Evolutionary conservation across 2,113 vertebrate species (phyloP).

Genomic region (Pardalotus punctatus): DNA sequence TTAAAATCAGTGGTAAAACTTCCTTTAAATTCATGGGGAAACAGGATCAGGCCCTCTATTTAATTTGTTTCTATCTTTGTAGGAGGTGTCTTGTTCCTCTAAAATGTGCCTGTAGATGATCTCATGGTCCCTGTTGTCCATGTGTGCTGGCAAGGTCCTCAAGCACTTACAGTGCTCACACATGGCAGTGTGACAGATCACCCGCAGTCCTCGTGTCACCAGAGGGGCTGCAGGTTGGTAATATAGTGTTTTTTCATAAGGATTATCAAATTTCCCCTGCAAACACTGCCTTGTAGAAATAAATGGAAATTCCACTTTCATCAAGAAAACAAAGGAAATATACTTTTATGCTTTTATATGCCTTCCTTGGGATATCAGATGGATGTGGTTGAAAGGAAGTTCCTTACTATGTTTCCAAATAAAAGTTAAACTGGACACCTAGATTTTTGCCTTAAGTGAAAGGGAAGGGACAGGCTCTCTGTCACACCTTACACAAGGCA

Average conservation of each 20-base stretch:
- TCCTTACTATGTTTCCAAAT: neutral
- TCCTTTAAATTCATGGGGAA: neutral
- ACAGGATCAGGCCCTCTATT: neutral
- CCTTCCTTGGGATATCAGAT: neutral
- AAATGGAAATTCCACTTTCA: neutral
- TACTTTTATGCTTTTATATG: too few relatives aligned
- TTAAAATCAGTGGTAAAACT: slow-evolving; percentile 6
- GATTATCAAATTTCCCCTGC: neutral
- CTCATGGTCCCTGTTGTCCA: slow-evolving; percentile 31
- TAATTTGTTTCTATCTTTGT: slow-evolving; percentile 15
- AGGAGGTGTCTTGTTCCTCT: slow-evolving; percentile 1
- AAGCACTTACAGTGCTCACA: neutral
- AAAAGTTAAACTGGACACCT: neutral
- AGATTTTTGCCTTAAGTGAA: neutral
- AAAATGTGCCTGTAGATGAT: slow-evolving; percentile 3
- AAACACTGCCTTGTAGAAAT: neutral
- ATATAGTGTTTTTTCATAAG: neutral
- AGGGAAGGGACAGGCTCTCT: neutral
- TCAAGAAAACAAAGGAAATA: neutral
- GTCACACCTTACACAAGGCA: neutral
- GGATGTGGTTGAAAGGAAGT: neutral
- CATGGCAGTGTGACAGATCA: neutral
- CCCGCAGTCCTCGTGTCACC: neutral
- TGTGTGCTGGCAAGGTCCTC: slow-evolving; percentile 18
- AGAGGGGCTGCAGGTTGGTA: neutral